These are phyloP conservation scores for Aquatica leii DNA, from an alignment of 2,888 invertebrate genomes.

Conservation along the genomic window DNA sequence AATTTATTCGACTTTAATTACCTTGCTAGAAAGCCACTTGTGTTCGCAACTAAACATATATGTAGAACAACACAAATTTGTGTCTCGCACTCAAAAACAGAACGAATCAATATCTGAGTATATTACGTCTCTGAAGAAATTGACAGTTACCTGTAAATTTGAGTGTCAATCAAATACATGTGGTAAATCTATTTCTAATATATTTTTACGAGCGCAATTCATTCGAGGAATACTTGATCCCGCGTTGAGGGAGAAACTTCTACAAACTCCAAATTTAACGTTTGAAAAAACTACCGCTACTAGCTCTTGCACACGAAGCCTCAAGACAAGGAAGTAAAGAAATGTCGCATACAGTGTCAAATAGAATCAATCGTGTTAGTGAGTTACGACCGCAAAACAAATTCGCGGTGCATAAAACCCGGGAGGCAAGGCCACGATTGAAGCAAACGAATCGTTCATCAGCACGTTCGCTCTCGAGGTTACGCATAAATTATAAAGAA, in stretches of 20 bases:
- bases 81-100: background rate
- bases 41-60: background rate
- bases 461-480: background rate
- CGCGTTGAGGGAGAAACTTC: background rate
- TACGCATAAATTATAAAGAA: background rate
- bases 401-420: background rate
- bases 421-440: too few species aligned
- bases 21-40: background rate
- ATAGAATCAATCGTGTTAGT: too few species aligned
- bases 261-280: background rate
- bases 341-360: too few species aligned
- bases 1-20: background rate
- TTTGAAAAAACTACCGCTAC: background rate
- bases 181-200: background rate
- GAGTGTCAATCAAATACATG: background rate
- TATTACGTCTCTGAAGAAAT: background rate
- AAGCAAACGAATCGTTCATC: background rate
- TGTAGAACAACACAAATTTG: constrained; percentile 3
- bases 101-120: background rate
- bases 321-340: background rate
- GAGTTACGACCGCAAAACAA: too few species aligned
- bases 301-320: constrained; percentile 1
- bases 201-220: background rate
- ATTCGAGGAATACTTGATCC: background rate
- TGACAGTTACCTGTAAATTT: background rate